Evolutionary conservation across 2,797 vertebrate genomes (phyloP), one percentile per base, ranked within the genome.

Genomic region (Myotis myotis): DNA sequence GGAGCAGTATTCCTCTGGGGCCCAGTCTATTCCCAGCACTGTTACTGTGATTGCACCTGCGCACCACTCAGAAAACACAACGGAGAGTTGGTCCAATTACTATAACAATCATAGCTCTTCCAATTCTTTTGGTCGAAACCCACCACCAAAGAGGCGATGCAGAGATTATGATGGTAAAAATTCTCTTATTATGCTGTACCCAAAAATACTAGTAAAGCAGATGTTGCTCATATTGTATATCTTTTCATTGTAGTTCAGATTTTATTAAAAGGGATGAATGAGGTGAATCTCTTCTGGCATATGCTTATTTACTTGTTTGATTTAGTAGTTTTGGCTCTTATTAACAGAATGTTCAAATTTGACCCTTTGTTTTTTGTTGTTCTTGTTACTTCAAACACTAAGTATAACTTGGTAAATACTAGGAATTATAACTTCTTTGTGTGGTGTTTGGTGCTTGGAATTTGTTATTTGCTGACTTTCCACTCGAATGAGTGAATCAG

Each of bases 1-100:
- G 0, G 98, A 98, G 72, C 98, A 98, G 97, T 99, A 98, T 97
- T 98, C 99, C 36, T 98, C 99, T 25, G 98, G 99, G 97, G 98
- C 98, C 25, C 98, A 99, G 17, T 98, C 98, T 92, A 98, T 99
- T 97, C 98, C 99, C 33, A 99, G 98, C 90, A 98, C 99, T 25
- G 99, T 99, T 86, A 98, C 99, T 80, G 97, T 99, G 87, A 98
- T 98, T 25, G 99, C 99, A 89, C 98, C 98, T 78, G 99, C 99
- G 11, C 99, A 99, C 98, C 99, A 99, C 96, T 99, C 99, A 3
- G 99, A 99, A 96, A 99, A 98, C 98, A 99, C 99, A 78, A 99
- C 99, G 2, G 99, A 99, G 98, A 99, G 99, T 98, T 99, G 99
- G 99, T 99, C 99, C 38, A 98, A 98, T 98, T 99, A 98, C 98